Evolutionary conservation across 2,888 invertebrate species (phyloP), one percentile per base, ranked within the genome.

Genomic region (Odontocolon sp.): DNA sequence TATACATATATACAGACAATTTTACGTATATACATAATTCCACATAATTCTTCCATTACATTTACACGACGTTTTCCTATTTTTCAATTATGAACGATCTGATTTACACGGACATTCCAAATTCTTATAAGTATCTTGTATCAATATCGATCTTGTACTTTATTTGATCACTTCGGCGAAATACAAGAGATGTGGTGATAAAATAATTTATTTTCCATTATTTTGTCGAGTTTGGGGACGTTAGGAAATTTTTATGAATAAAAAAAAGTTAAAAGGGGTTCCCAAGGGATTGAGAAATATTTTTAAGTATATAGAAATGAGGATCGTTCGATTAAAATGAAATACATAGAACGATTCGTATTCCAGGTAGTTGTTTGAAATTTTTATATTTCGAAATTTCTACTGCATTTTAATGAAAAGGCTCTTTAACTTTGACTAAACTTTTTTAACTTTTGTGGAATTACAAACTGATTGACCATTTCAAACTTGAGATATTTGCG

Each of bases 61-160:
- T 63, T 63, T 33, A 63, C 33, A 33, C 45, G 33, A 61, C 11
- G 6, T 50, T 28, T 4, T 28, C 14, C 11, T 28, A 9, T 47
- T 33, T 33, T n/a, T 47, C 31, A 33, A 18, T 61, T 9, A 47
- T 9, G 26, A 14, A 11, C 47, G 47, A 50, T 64, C n/a, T 50
- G 47, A 26, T 50, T 64, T 50, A 64, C 47, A 45, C 36, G 68
- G 36, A 47, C 59, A 69, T 59, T 69, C 59, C 59, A 59, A 57
- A 59, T 40, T 69, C 16, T 59, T 59, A 40, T n/a, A 18, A 28
- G 11, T 3, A 40, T 5, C 57, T n/a, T 36, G 23, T 16, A 23
- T 64, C 47, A 6, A 11, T 36, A 36, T 63, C 50, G 63, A 38
- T 26, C 14, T 50, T 64, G 63, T 64, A 63, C 63, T 63, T 63